Percentiles rank a stretch among this genome's conserved stretches.
Evolutionary conservation across 2,797 vertebrate species (phyloP).

Genomic region (Pristis pectinata): DNA sequence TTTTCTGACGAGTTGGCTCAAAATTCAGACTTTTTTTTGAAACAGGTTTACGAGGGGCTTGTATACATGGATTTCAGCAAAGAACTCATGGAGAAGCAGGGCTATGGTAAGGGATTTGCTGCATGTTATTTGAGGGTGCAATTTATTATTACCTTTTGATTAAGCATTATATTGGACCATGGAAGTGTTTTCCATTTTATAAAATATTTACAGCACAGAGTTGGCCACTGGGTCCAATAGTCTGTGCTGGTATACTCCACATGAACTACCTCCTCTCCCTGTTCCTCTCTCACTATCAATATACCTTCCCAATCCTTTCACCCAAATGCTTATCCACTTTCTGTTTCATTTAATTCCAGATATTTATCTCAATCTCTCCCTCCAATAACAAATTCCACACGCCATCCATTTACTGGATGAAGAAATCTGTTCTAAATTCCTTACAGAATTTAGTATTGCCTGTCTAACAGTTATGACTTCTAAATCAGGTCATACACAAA

Average conservation of each 20-base stretch:
- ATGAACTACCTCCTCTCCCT: not conserved
- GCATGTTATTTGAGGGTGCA: not conserved
- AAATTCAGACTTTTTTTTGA: not conserved
- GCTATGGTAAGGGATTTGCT: constrained; percentile 55
- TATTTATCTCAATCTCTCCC: not conserved
- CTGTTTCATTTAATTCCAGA: not conserved
- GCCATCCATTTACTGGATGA: not conserved
- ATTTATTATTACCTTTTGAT: not conserved
- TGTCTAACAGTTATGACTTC: not conserved
- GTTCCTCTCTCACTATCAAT: not conserved
- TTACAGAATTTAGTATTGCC: not conserved
- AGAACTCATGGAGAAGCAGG: constrained; percentile 63
- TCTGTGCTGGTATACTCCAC: not conserved
- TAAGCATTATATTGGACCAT: not conserved
- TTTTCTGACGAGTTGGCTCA: not conserved
- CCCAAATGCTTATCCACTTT: not conserved
- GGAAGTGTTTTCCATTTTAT: not conserved
- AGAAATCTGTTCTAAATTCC: not conserved
- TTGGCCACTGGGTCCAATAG: not conserved
- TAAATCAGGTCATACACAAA: not conserved
- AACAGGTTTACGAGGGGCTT: constrained; percentile 69
- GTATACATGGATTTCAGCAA: constrained; percentile 76
- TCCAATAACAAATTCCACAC: not conserved
- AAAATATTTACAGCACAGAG: not conserved
- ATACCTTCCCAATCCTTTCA: not conserved